Conservation (phyloP, 1,140 invertebrate species). For the Notospermus geniculatus region DNA sequence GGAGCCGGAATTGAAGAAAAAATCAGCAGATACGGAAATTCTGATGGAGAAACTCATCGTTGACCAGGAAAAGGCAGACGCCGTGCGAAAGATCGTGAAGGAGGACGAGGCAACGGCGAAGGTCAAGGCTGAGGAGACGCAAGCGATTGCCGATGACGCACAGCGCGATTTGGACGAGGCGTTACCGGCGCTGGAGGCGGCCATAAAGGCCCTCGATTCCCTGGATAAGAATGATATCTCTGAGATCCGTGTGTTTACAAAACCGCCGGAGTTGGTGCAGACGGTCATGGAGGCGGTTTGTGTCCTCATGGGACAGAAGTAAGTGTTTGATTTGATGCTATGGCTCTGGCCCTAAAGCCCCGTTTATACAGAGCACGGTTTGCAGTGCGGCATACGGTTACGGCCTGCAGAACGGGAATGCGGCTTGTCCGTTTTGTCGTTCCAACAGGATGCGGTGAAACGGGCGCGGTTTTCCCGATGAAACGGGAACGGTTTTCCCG, state of each 20-base stretch:
- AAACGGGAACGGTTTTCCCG: too few relatives aligned
- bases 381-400: too few relatives aligned
- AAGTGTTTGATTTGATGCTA: too few relatives aligned
- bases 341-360: too few relatives aligned
- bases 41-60: conserved; percentile 55
- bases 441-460: too few relatives aligned
- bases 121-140: conserved; percentile 56
- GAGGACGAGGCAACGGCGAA: conserved; percentile 57
- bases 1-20: conserved; percentile 55
- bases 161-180: conserved; percentile 73
- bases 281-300: conserved; percentile 80
- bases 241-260: conserved; percentile 82
- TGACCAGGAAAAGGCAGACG: conserved; percentile 57
- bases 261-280: conserved; percentile 59
- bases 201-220: conserved; percentile 75
- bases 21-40: conserved; percentile 50
- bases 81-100: conserved; percentile 53
- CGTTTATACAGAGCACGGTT: too few relatives aligned
- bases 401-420: too few relatives aligned
- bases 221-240: conserved; percentile 88
- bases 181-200: conserved; percentile 78
- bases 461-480: too few relatives aligned
- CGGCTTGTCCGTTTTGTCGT: too few relatives aligned
- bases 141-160: conserved; percentile 56
- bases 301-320: conserved; percentile 78